Evolutionary conservation across 2,888 invertebrate genomes (phyloP), one percentile per base, ranked within the genome.

Genomic region (Brassicogethes aeneus): DNA sequence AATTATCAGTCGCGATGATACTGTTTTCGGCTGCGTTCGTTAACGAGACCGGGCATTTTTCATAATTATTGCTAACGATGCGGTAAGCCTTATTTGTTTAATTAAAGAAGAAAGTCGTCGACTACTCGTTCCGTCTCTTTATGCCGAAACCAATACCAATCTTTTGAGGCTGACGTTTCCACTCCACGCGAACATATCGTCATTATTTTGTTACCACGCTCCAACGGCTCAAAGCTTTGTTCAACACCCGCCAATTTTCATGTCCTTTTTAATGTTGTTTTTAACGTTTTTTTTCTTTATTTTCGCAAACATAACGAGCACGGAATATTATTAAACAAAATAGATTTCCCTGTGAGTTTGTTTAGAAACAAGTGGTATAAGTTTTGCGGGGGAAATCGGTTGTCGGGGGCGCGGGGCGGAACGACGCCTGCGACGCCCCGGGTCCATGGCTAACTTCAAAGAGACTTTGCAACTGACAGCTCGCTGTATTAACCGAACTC

Each of bases 381-480:
- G n/a, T n/a, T n/a, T n/a, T n/a, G n/a, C n/a, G n/a, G n/a, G n/a
- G n/a, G 23, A 10, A 23, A 10, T 5, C 23, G 23, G 23, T 10
- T 10, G 5, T 7, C 23, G 10, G 23, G 10, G 23, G 10, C 23
- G 23, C n/a, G 23, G 32, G 38, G 45, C 43, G 39, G 42, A 43
- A 43, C 49, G 50, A 41, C 51, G 52, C 49, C 46, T 47, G 42
- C 48, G 51, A 47, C 48, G 54, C 54, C 54, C 43, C 37, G 31
- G 47, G 49, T 23, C 50, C 37, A 23, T 42, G 34, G 43, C 47
- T 50, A 50, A 59, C 57, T 56, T 59, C 59, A 59, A 59, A 59
- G 59, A 52, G 54, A 50, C 43, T 50, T 56, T 59, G 59, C 48
- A 56, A 53, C 55, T 57, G 59, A 57, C 57, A 57, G 56, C 52